phyloP scores from a whole-genome alignment of 2,888 invertebrate genomes.

The Trilocha varians region DNA sequence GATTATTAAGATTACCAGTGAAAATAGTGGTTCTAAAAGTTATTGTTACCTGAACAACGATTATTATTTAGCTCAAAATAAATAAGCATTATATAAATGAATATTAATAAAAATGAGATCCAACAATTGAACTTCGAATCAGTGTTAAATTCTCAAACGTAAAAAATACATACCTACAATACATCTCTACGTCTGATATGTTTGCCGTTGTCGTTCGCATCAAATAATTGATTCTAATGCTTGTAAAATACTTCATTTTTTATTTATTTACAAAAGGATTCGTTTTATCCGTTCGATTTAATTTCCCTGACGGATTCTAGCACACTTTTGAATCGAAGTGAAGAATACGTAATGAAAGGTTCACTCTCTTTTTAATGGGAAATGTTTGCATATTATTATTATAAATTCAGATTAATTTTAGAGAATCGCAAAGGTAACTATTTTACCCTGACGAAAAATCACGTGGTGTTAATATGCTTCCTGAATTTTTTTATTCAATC shows the following conservation, averaged over 20 bases:
- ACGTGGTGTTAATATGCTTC: too few species aligned
- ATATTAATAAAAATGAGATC: too few species aligned
- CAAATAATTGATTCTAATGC: not conserved
- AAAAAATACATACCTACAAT: not conserved
- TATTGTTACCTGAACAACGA: too few species aligned
- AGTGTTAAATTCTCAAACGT: not conserved
- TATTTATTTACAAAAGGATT: not conserved
- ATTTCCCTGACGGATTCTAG: not conserved
- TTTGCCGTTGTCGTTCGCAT: not conserved
- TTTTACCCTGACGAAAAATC: too few species aligned
- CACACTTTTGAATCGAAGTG: not conserved
- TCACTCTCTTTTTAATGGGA: not conserved
- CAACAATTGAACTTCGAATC: not conserved
- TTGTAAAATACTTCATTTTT: not conserved
- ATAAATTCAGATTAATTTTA: too few species aligned
- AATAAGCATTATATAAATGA: too few species aligned
- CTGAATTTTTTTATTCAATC: too few species aligned
- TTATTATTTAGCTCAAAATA: too few species aligned
- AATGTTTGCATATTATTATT: too few species aligned
- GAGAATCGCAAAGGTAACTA: too few species aligned
- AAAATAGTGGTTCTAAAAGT: too few species aligned
- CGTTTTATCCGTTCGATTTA: not conserved
- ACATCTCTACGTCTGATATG: not conserved
- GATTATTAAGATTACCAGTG: too few species aligned
- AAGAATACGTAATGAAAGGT: not conserved